phyloP scores from a whole-genome alignment of 2,797 vertebrate species.

The Gobionotothen gibberifrons region DNA sequence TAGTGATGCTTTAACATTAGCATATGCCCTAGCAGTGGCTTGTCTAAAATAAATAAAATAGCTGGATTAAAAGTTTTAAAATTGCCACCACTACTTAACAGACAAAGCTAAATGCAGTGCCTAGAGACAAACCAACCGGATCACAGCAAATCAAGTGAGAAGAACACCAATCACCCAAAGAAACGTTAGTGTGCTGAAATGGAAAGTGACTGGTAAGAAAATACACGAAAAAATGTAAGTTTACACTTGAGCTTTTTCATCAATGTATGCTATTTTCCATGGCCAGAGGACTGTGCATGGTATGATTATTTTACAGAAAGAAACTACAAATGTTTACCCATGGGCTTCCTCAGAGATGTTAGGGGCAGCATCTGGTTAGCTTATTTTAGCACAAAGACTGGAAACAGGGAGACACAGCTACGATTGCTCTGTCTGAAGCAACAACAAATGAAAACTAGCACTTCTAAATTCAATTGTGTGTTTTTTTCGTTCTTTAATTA shows the following conservation, averaged over 20 bases:
- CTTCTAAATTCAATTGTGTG: conserved; percentile 3
- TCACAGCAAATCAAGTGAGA: conserved; percentile 19
- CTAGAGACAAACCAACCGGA: conserved; percentile 20
- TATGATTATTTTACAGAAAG: conserved; percentile 17
- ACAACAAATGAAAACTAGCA: too few species aligned
- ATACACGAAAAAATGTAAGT: background rate
- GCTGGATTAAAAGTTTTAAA: conserved; percentile 14
- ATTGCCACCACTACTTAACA: conserved; percentile 10
- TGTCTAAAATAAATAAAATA: conserved; percentile 41
- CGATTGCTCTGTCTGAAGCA: too few species aligned
- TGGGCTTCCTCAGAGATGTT: conserved; percentile 1
- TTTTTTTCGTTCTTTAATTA: background rate
- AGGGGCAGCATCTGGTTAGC: conserved; percentile 10
- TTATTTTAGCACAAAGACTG: background rate
- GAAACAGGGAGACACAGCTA: background rate
- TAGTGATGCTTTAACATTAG: conserved; percentile 50
- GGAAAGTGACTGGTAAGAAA: conserved; percentile 23
- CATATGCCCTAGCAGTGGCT: conserved; percentile 40
- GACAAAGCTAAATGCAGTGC: conserved; percentile 14
- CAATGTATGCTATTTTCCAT: background rate
- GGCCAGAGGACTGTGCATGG: background rate
- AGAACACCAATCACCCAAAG: conserved; percentile 20
- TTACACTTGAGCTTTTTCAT: too few species aligned
- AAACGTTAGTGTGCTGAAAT: conserved; percentile 29
- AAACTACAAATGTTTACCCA: conserved; percentile 13